Base-by-base conservation (phyloP, 2,888 invertebrate species). In the Aspidiotus rigidus region DNA sequence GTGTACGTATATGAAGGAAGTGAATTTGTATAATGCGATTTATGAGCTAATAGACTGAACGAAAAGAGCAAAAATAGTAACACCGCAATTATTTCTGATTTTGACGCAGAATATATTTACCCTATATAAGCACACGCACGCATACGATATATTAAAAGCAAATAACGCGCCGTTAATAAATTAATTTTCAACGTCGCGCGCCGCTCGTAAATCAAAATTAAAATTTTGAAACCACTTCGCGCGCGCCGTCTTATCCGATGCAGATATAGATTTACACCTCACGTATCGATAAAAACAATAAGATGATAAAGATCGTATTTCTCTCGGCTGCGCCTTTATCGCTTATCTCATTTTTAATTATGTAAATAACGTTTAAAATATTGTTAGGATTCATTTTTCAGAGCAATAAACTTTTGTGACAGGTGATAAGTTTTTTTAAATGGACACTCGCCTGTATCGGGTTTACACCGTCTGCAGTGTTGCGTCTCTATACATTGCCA, bases 361-460 rank as follows among this genome's bases (percentile, higher is more conserved):
- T 55, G 56, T 55, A 55, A 55, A 55, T 55, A 55, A 17, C 17
- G 17, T 55, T 13, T 53, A n/a, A 13, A 17, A 55, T 17, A 9
- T 55, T 55, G 7, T 55, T 17, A 55, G 17, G 56, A 55, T 7
- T 55, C 15, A 59, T 59, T 17, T 59, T 39, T 59, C 6, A 13
- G 28, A 39, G 13, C 59, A 39, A 59, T 59, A 59, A 59, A 28
- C 17, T 13, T 39, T 13, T 28, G 28, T 59, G 59, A 59, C 59
- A 59, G 59, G 59, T 59, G 59, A 59, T 59, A 59, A 17, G 39
- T 59, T 55, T 53, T 53, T 59, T 59, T 17, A 59, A 59, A 59
- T 28, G 39, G 10, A 39, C 39, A 17, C 28, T 17, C 39, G 8
- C 28, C 28, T 28, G 28, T 28, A 28, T 28, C 28, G 28, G 5